phyloP scores from a whole-genome alignment of 2,797 vertebrate species.

The Odontamblyopus rebecca region DNA sequence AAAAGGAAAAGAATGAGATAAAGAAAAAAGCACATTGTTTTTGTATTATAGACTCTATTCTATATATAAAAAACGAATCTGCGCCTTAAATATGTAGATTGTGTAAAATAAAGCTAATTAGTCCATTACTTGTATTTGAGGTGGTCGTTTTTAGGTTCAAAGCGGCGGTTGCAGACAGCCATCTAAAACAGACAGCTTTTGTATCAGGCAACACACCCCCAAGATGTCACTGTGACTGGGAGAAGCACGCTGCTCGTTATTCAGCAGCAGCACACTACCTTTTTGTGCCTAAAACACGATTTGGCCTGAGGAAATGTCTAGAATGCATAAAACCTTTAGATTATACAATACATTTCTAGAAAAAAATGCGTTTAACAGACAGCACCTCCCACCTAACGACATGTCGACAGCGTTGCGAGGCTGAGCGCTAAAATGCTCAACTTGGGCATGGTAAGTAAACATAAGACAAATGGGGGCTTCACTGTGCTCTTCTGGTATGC shows the following conservation, averaged over 20 bases:
- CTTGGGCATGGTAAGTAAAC: slow-evolving; percentile 38
- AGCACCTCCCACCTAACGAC: slow-evolving; percentile 52
- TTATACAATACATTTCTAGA: slow-evolving; percentile 17
- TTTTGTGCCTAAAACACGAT: not conserved
- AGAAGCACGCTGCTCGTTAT: slow-evolving; percentile 47
- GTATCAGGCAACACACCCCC: slow-evolving; percentile 77
- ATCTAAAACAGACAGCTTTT: slow-evolving; percentile 76
- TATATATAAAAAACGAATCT: not conserved
- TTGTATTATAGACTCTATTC: not conserved
- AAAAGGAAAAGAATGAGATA: no score
- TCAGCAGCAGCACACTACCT: slow-evolving; percentile 16
- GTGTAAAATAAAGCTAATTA: not conserved
- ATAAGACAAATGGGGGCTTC: not conserved
- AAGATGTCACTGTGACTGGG: slow-evolving; percentile 63
- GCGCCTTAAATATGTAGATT: not conserved
- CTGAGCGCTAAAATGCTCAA: slow-evolving; percentile 48
- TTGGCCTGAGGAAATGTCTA: not conserved
- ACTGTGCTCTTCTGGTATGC: not conserved
- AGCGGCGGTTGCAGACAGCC: slow-evolving; percentile 60
- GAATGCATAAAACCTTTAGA: not conserved
- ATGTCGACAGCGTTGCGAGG: slow-evolving; percentile 37
- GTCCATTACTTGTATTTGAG: slow-evolving; percentile 13
- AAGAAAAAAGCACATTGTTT: no score
- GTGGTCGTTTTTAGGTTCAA: slow-evolving; percentile 27
- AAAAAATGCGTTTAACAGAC: slow-evolving; percentile 46